Conservation (phyloP, 2,797 vertebrate genomes). For the Hydrolagus colliei region DNA sequence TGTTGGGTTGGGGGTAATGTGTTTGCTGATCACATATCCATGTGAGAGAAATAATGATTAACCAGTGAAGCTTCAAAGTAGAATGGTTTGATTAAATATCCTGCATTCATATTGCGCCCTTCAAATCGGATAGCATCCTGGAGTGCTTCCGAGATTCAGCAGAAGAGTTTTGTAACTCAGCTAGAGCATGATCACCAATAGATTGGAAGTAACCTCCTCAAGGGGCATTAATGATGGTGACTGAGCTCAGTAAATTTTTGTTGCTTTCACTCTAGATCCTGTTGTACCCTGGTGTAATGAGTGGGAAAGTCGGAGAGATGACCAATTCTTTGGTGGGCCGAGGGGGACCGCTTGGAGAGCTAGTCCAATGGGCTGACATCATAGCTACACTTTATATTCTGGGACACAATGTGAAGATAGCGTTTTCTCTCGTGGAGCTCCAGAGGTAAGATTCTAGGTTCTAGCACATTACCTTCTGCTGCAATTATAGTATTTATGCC, state of each 20-base stretch:
- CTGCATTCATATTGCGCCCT: too few species aligned
- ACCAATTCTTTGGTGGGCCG: slow-evolving; percentile 53
- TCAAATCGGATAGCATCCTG: too few species aligned
- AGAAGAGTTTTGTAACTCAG: not conserved
- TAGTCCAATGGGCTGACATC: slow-evolving; percentile 64
- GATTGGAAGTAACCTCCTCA: not conserved
- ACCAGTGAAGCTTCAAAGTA: too few species aligned
- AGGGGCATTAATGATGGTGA: not conserved
- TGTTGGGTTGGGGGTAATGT: too few species aligned
- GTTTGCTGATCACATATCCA: too few species aligned
- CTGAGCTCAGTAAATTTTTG: not conserved
- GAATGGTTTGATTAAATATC: too few species aligned
- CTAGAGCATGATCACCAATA: not conserved
- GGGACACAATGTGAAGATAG: slow-evolving; percentile 55
- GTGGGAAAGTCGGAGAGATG: slow-evolving; percentile 47
- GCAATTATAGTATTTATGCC: too few species aligned
- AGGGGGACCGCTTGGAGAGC: slow-evolving; percentile 59
- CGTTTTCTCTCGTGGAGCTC: slow-evolving; percentile 50
- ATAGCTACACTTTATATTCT: slow-evolving; percentile 52
- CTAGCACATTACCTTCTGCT: too few species aligned
- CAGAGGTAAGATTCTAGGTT: slow-evolving; percentile 42
- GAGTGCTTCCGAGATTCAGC: too few species aligned
- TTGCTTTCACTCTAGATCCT: slow-evolving; percentile 46
- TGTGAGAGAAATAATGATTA: too few species aligned
- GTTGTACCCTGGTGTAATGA: slow-evolving; percentile 53